Percentiles rank a stretch among this genome's conserved stretches.
Evolutionary conservation across 2,113 vertebrate species (phyloP).

Genomic region (Vireo altiloquus): DNA sequence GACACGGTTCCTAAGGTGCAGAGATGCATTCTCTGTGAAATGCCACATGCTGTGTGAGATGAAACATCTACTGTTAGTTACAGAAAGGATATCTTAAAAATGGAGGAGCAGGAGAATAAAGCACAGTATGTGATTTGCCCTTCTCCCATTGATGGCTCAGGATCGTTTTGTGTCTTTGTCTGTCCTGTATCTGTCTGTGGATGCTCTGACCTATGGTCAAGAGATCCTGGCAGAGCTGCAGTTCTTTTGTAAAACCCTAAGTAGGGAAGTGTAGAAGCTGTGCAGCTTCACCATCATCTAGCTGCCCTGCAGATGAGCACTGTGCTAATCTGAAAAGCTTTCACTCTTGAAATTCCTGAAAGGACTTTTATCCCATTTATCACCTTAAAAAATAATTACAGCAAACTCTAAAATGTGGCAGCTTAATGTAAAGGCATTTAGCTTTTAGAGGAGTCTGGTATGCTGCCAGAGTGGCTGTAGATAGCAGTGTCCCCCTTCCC

Average conservation of each 20-base stretch:
- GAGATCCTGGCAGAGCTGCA: neutral
- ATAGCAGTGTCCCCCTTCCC: neutral
- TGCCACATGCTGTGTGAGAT: neutral
- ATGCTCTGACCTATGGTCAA: neutral
- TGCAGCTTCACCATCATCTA: neutral
- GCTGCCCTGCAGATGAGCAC: neutral
- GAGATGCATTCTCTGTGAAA: neutral
- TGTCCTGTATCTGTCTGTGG: neutral
- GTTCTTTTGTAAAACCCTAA: neutral
- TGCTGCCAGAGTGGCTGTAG: neutral
- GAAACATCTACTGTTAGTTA: neutral
- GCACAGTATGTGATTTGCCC: neutral
- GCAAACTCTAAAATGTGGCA: neutral
- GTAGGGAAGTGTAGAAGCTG: neutral
- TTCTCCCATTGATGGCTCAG: neutral
- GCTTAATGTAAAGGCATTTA: neutral
- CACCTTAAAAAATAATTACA: neutral
- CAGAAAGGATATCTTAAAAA: neutral
- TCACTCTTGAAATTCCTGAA: neutral
- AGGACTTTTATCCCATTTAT: neutral
- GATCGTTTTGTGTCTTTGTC: neutral
- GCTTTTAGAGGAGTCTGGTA: neutral
- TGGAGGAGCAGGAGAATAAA: neutral
- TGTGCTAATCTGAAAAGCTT: neutral
- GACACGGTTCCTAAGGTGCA: constrained; percentile 17